These are phyloP conservation scores for Schizopygopsis pylzovi DNA, from an alignment of 2,797 vertebrate species.

Conservation along the genomic window DNA sequence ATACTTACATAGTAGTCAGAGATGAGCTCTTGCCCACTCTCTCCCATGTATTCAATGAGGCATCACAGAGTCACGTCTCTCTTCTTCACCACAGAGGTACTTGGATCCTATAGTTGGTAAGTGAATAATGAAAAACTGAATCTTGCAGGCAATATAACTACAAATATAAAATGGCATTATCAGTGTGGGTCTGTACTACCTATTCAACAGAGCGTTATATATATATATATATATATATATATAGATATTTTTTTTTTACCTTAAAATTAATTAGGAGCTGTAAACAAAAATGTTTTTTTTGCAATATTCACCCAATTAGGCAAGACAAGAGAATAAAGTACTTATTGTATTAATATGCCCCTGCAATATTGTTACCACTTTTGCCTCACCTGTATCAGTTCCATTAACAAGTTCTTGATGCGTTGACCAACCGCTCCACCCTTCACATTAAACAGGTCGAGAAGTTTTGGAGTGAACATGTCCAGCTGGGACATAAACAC, in stretches of 20 bases:
- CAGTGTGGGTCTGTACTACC: background rate
- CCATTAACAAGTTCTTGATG: background rate
- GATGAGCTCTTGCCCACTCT: conserved; percentile 8
- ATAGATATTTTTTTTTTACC: no score
- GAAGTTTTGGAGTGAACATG: background rate
- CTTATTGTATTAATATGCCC: background rate
- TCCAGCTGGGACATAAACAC: background rate
- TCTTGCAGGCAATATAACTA: background rate
- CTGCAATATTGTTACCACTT: background rate
- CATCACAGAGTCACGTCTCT: conserved; percentile 3
- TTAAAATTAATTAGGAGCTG: background rate
- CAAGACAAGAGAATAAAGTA: background rate
- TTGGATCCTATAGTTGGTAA: conserved; percentile 9
- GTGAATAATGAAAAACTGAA: background rate
- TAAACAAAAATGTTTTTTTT: background rate
- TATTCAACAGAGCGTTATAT: background rate
- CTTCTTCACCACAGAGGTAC: conserved; percentile 14
- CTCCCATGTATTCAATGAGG: background rate
- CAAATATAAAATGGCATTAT: background rate
- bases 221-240: no score
- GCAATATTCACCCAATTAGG: background rate
- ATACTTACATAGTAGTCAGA: conserved; percentile 11
- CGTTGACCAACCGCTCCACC: background rate
- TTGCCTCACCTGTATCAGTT: background rate
- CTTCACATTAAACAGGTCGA: background rate